Percentiles rank a stretch among this genome's conserved stretches.
phyloP scores from a whole-genome alignment of 2,113 vertebrate species.

The Motacilla tschutschensis region DNA sequence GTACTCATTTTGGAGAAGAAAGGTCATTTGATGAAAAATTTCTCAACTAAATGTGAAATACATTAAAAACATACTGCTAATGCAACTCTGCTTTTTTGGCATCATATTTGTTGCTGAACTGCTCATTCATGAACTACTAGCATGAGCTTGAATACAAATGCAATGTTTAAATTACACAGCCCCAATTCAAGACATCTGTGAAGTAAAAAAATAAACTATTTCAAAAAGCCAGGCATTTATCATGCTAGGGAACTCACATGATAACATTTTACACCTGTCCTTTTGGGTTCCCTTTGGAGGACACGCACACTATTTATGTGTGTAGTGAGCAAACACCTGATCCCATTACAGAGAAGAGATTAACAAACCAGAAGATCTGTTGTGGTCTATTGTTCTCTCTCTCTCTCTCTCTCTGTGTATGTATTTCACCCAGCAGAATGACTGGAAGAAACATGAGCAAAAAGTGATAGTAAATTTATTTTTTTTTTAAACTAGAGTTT shows the following conservation, averaged over 20 bases:
- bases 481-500: not conserved
- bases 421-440: not conserved
- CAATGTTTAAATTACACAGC: not conserved
- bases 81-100: not conserved
- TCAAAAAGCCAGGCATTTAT: not conserved
- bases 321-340: not conserved
- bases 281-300: not conserved
- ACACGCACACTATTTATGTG: not conserved
- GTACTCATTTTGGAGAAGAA: not conserved
- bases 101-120: not conserved
- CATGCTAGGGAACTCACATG: not conserved
- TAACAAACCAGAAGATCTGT: not conserved
- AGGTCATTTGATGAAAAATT: not conserved
- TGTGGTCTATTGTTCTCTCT: not conserved
- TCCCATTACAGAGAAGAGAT: not conserved
- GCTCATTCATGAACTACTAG: not conserved
- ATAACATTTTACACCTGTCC: not conserved
- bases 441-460: not conserved
- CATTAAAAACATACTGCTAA: not conserved
- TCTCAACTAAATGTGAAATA: not conserved
- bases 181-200: not conserved
- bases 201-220: constrained; percentile 5
- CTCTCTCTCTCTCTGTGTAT: not conserved
- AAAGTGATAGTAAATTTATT: not conserved
- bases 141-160: not conserved